Percentiles rank a stretch among this genome's conserved stretches.
Evolutionary conservation across 2,888 invertebrate species (phyloP).

Genomic region (Carcina quercana): DNA sequence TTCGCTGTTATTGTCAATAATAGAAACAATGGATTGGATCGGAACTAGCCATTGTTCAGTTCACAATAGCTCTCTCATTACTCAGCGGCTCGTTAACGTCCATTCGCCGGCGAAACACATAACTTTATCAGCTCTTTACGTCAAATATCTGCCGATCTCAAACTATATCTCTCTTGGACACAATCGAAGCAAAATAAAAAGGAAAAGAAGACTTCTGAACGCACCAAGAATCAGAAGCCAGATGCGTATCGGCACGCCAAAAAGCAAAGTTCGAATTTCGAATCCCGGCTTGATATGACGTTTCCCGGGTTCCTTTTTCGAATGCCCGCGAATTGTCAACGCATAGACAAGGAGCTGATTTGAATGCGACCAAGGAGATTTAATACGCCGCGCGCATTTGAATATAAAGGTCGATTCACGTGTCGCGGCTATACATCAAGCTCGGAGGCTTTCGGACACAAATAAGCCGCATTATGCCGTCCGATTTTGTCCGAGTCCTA

Average conservation of each 20-base stretch:
- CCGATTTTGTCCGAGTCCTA: constrained; percentile 35
- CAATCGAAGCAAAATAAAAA: constrained; percentile 60
- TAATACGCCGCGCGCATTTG: too few relatives aligned
- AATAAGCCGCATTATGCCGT: constrained; percentile 64
- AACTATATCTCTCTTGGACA: constrained; percentile 57
- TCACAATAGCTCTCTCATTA: constrained; percentile 68
- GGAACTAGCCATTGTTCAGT: constrained; percentile 61
- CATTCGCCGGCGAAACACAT: constrained; percentile 58
- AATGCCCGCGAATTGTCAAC: constrained; percentile 69
- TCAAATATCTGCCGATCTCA: constrained; percentile 68
- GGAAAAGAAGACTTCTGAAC: constrained; percentile 45
- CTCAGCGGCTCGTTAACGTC: constrained; percentile 68
- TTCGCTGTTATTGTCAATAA: constrained; percentile 55
- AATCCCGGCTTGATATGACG: constrained; percentile 55
- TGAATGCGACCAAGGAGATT: constrained; percentile 62
- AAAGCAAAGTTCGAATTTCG: constrained; percentile 41
- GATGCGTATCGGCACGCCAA: constrained; percentile 66
- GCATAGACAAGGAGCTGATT: constrained; percentile 66
- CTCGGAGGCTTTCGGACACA: constrained; percentile 64
- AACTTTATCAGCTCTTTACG: constrained; percentile 67
- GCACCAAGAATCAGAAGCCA: constrained; percentile 52
- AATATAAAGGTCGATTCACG: constrained; percentile 71
- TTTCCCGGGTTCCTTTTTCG: constrained; percentile 64
- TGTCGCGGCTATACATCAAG: constrained; percentile 67
- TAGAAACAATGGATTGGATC: constrained; percentile 63